A percentile compares a stretch with the other conserved stretches of the same genome.
These are phyloP conservation scores for Calonectris borealis DNA, from an alignment of 2,113 vertebrate genomes.

Conservation along the genomic window DNA sequence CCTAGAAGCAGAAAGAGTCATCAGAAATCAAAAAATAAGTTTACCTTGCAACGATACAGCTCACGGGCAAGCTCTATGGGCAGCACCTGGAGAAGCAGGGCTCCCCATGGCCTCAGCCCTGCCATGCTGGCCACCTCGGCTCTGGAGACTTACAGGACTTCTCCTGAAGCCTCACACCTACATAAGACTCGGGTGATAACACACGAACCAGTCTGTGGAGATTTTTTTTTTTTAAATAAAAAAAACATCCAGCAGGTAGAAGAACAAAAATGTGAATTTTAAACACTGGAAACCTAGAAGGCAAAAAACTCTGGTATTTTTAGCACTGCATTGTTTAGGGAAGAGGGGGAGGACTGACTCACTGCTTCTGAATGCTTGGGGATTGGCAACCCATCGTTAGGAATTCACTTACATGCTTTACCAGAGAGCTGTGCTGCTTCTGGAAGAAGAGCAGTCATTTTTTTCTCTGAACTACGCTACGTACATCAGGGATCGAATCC, in stretches of 20 bases:
- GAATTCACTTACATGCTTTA: not conserved
- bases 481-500: not conserved
- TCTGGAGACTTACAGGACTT: not conserved
- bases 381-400: not conserved
- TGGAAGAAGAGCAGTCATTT: not conserved
- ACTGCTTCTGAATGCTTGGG: not conserved
- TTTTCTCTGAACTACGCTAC: not conserved
- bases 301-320: not conserved
- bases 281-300: not conserved
- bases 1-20: not conserved
- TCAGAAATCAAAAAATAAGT: not conserved
- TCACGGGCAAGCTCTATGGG: accelerated
- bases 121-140: not conserved
- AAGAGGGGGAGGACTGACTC: slow-evolving; percentile 16
- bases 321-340: not conserved
- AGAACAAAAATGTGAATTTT: not conserved
- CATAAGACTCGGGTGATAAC: not conserved
- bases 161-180: not conserved
- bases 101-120: not conserved
- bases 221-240: not conserved
- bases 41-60: not conserved
- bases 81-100: not conserved
- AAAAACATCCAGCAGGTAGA: not conserved
- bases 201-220: not conserved
- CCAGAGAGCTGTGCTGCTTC: not conserved